Conservation (phyloP, 2,113 vertebrate species). For the Phalacrocorax pelagicus region DNA sequence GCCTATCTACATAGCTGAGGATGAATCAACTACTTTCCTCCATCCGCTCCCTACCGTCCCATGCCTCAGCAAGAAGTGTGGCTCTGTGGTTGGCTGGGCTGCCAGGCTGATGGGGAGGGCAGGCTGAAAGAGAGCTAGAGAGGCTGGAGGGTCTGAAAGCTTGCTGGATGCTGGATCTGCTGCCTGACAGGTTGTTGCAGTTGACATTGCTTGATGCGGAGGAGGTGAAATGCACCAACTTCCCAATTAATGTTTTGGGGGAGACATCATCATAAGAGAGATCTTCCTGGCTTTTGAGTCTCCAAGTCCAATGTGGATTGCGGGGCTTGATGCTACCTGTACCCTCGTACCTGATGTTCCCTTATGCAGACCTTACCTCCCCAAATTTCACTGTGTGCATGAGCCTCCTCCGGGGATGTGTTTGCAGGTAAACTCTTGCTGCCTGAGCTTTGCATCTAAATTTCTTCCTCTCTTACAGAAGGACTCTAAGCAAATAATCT, state of each 20-base stretch:
- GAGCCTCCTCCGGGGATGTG: neutral
- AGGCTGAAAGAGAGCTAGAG: neutral
- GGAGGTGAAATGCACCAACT: neutral
- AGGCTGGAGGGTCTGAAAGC: neutral
- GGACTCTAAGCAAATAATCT: neutral
- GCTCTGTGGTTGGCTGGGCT: neutral
- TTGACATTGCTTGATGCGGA: neutral
- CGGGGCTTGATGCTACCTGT: neutral
- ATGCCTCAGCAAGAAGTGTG: neutral
- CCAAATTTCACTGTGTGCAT: accelerated
- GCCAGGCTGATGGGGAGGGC: neutral
- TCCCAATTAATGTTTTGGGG: neutral
- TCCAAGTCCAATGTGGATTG: neutral
- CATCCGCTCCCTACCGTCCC: neutral
- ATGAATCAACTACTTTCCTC: neutral
- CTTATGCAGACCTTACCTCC: neutral
- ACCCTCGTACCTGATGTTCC: neutral
- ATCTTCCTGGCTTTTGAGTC: neutral
- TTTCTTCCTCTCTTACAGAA: neutral
- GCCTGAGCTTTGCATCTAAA: neutral
- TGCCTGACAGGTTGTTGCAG: neutral
- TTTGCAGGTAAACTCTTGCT: neutral
- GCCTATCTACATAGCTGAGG: neutral
- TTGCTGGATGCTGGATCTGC: neutral
- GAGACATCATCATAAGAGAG: neutral